Conservation (phyloP, 2,888 invertebrate genomes). For the Machimus atricapillus region DNA sequence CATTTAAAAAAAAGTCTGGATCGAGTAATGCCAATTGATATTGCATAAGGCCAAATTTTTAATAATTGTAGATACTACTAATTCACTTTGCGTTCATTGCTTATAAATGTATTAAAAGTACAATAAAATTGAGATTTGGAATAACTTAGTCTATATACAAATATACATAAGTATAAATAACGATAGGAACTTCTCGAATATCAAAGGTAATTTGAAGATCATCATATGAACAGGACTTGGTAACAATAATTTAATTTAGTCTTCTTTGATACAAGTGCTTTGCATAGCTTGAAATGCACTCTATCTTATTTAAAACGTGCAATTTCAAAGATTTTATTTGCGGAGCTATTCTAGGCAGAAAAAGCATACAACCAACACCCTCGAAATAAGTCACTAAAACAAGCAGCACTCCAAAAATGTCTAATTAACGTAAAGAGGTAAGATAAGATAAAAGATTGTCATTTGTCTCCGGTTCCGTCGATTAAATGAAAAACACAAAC, state of each 20-base stretch:
- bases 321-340: background rate
- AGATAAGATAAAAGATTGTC: background rate
- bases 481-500: background rate
- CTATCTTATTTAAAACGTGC: background rate
- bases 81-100: too few species aligned
- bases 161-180: too few species aligned
- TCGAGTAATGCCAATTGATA: too few species aligned
- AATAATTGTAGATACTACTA: too few species aligned
- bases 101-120: too few species aligned
- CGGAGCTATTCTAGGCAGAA: background rate
- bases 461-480: background rate
- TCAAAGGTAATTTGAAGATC: background rate
- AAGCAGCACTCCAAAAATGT: background rate
- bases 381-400: background rate
- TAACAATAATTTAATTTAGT: too few species aligned
- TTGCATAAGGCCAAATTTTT: too few species aligned
- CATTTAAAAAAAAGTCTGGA: background rate
- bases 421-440: background rate
- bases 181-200: too few species aligned
- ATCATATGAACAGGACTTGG: background rate
- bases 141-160: too few species aligned
- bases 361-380: background rate
- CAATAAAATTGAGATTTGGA: too few species aligned
- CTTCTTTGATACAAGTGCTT: too few species aligned
- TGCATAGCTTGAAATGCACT: background rate